A percentile compares a stretch with the other conserved stretches of the same genome.
Conservation (phyloP, 2,113 vertebrate species). For the Oreochromis aureus region DNA sequence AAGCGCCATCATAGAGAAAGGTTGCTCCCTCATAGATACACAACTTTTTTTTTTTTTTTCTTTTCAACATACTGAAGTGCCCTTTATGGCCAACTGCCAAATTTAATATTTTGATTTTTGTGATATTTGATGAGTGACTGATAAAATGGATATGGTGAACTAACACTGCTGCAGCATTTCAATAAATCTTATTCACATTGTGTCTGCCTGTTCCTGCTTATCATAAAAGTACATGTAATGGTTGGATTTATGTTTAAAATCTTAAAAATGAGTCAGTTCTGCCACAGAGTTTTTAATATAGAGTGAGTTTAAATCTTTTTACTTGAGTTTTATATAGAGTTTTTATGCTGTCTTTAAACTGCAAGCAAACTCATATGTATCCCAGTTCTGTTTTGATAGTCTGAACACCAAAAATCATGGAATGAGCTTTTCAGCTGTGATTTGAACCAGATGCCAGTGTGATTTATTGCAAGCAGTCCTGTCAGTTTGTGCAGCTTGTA, state of each 20-base stretch:
- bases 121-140: conserved; percentile 29
- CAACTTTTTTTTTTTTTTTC: neutral
- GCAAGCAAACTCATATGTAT: neutral
- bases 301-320: neutral
- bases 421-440: neutral
- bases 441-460: neutral
- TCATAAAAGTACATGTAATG: neutral
- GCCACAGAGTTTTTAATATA: neutral
- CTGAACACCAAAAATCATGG: neutral
- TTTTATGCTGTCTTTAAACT: neutral
- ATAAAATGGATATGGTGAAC: neutral
- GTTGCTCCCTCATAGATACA: neutral
- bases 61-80: conserved; percentile 38
- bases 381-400: neutral
- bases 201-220: neutral
- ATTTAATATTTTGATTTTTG: conserved; percentile 20
- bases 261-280: neutral
- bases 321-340: neutral
- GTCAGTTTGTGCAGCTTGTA: neutral
- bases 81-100: conserved; percentile 42
- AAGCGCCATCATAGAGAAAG: neutral
- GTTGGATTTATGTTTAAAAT: neutral
- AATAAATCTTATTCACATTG: conserved; percentile 60
- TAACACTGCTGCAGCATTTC: conserved; percentile 34
- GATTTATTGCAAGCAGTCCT: neutral